A percentile compares a stretch with the other conserved stretches of the same genome.
Evolutionary conservation across 2,797 vertebrate species (phyloP).

Genomic region (Pseudochaenichthys georgianus): DNA sequence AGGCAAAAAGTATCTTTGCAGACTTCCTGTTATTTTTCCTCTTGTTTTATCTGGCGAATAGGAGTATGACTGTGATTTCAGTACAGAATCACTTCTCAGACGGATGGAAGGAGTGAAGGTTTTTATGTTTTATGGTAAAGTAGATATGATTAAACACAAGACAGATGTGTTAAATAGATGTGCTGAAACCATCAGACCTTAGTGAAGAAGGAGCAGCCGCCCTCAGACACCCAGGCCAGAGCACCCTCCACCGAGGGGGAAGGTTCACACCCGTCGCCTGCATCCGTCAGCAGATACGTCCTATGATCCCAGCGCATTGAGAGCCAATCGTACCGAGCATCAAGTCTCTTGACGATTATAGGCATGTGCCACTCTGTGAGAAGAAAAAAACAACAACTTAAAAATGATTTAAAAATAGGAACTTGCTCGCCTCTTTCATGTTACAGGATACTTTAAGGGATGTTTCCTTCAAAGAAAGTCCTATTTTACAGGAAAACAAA

Average conservation of each 20-base stretch:
- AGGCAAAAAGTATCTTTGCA: background rate
- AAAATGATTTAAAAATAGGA: background rate
- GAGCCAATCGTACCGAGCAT: slow-evolving; percentile 87
- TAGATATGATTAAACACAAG: no score
- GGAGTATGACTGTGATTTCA: background rate
- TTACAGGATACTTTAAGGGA: background rate
- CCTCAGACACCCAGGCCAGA: slow-evolving; percentile 86
- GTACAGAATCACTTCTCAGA: background rate
- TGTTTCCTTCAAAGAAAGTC: background rate
- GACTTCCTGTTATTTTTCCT: background rate
- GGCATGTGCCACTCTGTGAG: slow-evolving; percentile 79
- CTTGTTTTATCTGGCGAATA: background rate
- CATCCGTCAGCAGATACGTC: slow-evolving; percentile 70
- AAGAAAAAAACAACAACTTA: background rate
- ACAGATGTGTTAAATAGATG: no score
- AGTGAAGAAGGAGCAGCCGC: slow-evolving; percentile 84
- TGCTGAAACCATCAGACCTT: slow-evolving; percentile 75
- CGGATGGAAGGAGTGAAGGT: no score
- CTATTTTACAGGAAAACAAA: background rate
- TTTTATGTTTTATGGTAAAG: no score
- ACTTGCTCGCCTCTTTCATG: background rate
- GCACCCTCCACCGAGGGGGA: slow-evolving; percentile 58
- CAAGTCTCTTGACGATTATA: slow-evolving; percentile 80
- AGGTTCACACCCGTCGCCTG: slow-evolving; percentile 79
- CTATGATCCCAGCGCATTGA: slow-evolving; percentile 59